Evolutionary conservation across 2,888 invertebrate species (phyloP).

Genomic region (Coremacera marginata): DNA sequence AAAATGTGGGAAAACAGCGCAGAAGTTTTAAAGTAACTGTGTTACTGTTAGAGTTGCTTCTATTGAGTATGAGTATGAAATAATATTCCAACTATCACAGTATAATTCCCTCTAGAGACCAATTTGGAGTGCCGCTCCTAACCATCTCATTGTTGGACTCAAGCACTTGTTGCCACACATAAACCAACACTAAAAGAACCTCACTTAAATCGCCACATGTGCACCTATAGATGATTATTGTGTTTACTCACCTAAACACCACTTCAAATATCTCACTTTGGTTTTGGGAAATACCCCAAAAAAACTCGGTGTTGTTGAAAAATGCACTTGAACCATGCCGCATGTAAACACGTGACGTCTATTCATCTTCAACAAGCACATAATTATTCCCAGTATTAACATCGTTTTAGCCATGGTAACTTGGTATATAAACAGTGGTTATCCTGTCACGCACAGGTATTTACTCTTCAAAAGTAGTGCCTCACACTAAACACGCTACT

Average conservation of each 20-base stretch:
- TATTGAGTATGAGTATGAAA: too few relatives aligned
- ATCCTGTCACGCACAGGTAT: slow-evolving; percentile 58
- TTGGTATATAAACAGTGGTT: slow-evolving; percentile 51
- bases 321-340: slow-evolving; percentile 24
- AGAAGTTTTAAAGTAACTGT: neutral
- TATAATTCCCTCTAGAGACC: too few relatives aligned
- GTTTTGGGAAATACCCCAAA: neutral
- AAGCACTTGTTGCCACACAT: slow-evolving; percentile 10
- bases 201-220: slow-evolving; percentile 9
- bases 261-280: slow-evolving; percentile 1
- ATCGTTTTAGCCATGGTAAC: slow-evolving; percentile 5
- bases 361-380: neutral
- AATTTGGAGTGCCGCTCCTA: too few relatives aligned
- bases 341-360: slow-evolving; percentile 33
- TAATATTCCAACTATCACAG: too few relatives aligned
- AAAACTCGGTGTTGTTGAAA: neutral
- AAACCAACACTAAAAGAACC: neutral
- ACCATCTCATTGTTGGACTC: neutral
- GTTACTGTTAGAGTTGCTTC: neutral
- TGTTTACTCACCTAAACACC: neutral
- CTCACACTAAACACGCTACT: slow-evolving; percentile 20
- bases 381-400: neutral
- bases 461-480: neutral
- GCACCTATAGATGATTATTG: neutral
- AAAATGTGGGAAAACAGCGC: too few relatives aligned